Evolutionary conservation across 2,113 vertebrate species (phyloP).

Genomic region (Podiceps cristatus): DNA sequence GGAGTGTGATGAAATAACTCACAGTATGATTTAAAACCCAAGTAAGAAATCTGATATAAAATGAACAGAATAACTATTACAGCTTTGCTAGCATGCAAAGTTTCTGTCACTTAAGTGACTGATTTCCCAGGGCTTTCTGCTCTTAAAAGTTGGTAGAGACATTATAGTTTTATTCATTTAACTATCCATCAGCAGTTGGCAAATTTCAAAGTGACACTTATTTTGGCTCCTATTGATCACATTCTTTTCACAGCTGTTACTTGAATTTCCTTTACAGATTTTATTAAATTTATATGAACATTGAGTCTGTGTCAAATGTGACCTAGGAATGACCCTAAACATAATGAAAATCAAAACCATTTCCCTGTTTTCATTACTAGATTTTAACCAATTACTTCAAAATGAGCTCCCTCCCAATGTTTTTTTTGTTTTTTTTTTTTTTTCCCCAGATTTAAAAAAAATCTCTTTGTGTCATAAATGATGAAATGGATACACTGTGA

Average conservation of each 20-base stretch:
- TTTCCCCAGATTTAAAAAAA: neutral
- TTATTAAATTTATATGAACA: slow-evolving; percentile 79
- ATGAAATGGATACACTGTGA: slow-evolving; percentile 42
- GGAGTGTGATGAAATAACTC: slow-evolving; percentile 26
- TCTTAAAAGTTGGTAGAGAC: slow-evolving; percentile 50
- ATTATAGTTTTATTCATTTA: slow-evolving; percentile 49
- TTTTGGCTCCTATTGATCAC: slow-evolving; percentile 69
- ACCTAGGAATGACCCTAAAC: slow-evolving; percentile 66
- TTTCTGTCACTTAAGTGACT: slow-evolving; percentile 22
- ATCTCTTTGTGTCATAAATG: slow-evolving; percentile 58
- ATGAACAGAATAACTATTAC: slow-evolving; percentile 6
- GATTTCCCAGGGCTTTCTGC: slow-evolving; percentile 44
- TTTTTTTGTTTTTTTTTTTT: neutral
- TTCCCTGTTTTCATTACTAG: slow-evolving; percentile 59
- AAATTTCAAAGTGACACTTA: slow-evolving; percentile 71
- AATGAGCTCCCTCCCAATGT: neutral
- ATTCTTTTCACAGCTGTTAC: slow-evolving; percentile 70
- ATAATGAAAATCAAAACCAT: slow-evolving; percentile 74
- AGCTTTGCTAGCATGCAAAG: neutral
- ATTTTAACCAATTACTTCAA: slow-evolving; percentile 73
- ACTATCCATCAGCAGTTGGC: slow-evolving; percentile 61
- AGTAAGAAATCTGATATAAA: slow-evolving; percentile 19
- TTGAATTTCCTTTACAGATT: slow-evolving; percentile 72
- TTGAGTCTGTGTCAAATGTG: slow-evolving; percentile 68
- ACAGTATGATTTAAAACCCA: neutral